A percentile compares a stretch with the other conserved stretches of the same genome.
phyloP scores from a whole-genome alignment of 2,888 invertebrate species.

The Leptinotarsa rubiginosa region DNA sequence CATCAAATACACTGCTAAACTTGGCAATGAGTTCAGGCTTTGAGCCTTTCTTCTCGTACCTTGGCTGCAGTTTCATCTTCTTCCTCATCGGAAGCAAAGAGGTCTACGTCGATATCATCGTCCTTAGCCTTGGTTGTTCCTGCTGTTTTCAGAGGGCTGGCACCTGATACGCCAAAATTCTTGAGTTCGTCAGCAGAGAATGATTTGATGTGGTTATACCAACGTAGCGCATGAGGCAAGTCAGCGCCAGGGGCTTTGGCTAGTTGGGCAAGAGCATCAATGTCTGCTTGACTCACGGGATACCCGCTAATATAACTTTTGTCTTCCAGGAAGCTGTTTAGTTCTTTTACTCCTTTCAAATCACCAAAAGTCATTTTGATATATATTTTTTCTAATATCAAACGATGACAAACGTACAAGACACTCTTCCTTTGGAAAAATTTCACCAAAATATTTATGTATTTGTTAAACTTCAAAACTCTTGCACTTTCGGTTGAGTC shows the following conservation, averaged over 20 bases:
- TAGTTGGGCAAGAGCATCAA: conserved; percentile 82
- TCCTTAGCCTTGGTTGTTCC: conserved; percentile 68
- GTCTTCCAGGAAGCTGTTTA: conserved; percentile 85
- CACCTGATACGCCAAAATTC: conserved; percentile 61
- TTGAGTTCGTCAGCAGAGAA: conserved; percentile 82
- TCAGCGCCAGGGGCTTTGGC: conserved; percentile 78
- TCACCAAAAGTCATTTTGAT: too few relatives aligned
- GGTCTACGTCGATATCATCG: conserved; percentile 87
- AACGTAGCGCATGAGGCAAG: conserved; percentile 66
- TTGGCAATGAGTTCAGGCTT: conserved; percentile 94
- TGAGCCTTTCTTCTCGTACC: conserved; percentile 88
- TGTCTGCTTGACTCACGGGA: conserved; percentile 87
- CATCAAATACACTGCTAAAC: conserved; percentile 93
- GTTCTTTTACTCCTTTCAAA: conserved; percentile 74
- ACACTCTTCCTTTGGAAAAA: too few relatives aligned
- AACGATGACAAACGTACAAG: too few relatives aligned
- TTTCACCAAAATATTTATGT: too few relatives aligned
- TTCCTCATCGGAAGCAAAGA: conserved; percentile 91
- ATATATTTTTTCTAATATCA: too few relatives aligned
- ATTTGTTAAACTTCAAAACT: too few relatives aligned
- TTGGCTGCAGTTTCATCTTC: conserved; percentile 89
- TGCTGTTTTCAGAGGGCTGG: conserved; percentile 74
- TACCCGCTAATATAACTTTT: conserved; percentile 94
- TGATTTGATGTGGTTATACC: conserved; percentile 95
- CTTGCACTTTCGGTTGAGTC: too few relatives aligned